Percentiles rank a stretch among this genome's conserved stretches.
Conservation (phyloP, 2,113 vertebrate genomes). For the Rhea americana region DNA sequence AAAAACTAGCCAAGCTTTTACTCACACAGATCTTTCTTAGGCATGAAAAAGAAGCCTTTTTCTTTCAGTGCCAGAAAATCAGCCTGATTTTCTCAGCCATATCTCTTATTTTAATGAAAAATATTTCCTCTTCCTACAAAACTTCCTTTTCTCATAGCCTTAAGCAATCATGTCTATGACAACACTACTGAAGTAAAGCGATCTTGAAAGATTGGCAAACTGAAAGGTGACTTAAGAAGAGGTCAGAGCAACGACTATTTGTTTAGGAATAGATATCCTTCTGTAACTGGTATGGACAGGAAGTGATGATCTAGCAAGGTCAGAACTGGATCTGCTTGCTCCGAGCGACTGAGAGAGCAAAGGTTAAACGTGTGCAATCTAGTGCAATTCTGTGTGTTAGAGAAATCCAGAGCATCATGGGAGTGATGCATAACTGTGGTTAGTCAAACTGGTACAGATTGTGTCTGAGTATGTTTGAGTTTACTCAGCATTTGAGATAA, state of each 20-base stretch:
- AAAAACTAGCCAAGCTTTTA: conserved; percentile 16
- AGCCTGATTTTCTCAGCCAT: background rate
- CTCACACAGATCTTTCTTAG: rapidly evolving
- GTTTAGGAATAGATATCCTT: conserved; percentile 62
- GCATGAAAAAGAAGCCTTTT: background rate
- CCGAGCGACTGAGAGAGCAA: conserved; percentile 66
- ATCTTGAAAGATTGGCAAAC: conserved; percentile 45
- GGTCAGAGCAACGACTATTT: conserved; percentile 59
- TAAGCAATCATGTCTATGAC: background rate
- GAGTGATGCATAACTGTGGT: conserved; percentile 59
- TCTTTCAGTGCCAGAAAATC: background rate
- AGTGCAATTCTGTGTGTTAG: conserved; percentile 40
- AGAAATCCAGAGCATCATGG: conserved; percentile 52
- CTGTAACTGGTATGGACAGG: conserved; percentile 24
- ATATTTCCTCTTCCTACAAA: background rate
- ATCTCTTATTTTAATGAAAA: background rate
- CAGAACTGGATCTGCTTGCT: conserved; percentile 40
- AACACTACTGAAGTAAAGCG: background rate
- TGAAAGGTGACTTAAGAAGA: conserved; percentile 56
- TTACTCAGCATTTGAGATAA: conserved; percentile 71
- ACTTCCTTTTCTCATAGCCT: background rate
- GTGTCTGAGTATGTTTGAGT: conserved; percentile 64
- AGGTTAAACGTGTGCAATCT: conserved; percentile 70
- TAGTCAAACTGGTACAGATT: conserved; percentile 63
- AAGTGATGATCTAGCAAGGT: conserved; percentile 52